Evolutionary conservation across 2,113 vertebrate genomes (phyloP), one percentile per base, ranked within the genome.

Genomic region (Etheostoma spectabile): DNA sequence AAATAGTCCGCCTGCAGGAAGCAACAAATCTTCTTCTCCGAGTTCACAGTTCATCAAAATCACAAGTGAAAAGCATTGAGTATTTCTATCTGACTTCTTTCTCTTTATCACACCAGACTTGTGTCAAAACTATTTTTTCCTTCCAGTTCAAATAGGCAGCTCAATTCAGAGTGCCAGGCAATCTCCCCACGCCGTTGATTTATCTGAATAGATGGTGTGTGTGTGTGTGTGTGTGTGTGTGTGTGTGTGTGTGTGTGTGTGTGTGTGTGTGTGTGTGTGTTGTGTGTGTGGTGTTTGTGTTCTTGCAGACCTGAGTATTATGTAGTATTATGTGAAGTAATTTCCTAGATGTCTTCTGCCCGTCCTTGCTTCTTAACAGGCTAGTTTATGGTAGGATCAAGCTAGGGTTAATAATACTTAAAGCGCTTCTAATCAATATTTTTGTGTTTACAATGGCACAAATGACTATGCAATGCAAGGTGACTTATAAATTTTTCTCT

Each of bases 81-180:
- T 45, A 48, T 75, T 53, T 53, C 33, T 22, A 24, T 68, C 16
- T 0, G 1, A 35, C 51, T 65, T 46, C 19, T 52, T 51, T 61
- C 55, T 46, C 52, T 76, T 63, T 18, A 63, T 55, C 59, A 55
- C 38, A 27, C 19, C 7, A 30, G 60, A 62, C 76, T 75, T 59
- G 52, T 77, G 80, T 77, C 59, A 85, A 73, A 88, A 67, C 48
- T 55, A 30, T 33, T 77, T 83, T 60, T 77, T 60, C 53, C 53
- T 53, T 67, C 42, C 63, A 52, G 62, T 38, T 35, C n/a, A 74
- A 84, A 80, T 68, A 56, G 60, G 24, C 59, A 62, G 74, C 82
- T 86, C 66, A 61, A 46, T 82, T 83, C 66, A 57, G 42, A 73
- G 61, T 79, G 38, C 8, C 38, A 8, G 42, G 30, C 60, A 24